Evolutionary conservation across 92 coral and sea anemone genomes (phyloP).

Genomic region (Siderastrea siderea): DNA sequence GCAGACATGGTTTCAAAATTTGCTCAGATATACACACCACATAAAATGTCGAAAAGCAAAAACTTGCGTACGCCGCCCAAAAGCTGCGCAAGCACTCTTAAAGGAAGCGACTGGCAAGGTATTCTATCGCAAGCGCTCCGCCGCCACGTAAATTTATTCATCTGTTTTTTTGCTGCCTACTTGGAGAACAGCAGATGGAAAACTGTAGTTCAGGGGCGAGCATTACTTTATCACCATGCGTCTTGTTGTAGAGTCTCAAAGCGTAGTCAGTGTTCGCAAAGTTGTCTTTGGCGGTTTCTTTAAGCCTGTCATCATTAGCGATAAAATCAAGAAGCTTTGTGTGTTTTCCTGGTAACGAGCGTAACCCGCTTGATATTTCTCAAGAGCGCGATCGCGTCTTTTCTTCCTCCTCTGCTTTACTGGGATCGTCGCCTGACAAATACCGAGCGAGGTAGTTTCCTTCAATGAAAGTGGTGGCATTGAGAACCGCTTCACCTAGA

Average conservation of each 20-base stretch:
- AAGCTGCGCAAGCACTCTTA: too few relatives aligned
- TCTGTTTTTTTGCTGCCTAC: too few relatives aligned
- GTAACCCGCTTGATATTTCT: background rate
- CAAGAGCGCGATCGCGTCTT: background rate
- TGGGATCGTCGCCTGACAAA: background rate
- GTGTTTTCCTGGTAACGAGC: background rate
- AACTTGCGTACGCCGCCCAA: too few relatives aligned
- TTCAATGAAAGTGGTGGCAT: conserved; percentile 25
- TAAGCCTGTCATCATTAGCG: background rate
- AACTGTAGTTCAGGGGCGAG: too few relatives aligned
- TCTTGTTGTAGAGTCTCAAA: background rate
- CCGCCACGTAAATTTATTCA: too few relatives aligned
- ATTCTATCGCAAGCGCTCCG: too few relatives aligned
- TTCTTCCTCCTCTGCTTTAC: background rate
- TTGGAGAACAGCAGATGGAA: too few relatives aligned
- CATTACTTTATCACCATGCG: too few relatives aligned
- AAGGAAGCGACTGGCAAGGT: too few relatives aligned
- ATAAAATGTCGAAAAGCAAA: too few relatives aligned
- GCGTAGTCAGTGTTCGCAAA: background rate
- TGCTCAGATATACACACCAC: too few relatives aligned
- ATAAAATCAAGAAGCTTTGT: background rate
- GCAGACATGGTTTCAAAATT: too few relatives aligned
- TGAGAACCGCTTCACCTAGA: background rate
- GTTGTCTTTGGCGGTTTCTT: background rate
- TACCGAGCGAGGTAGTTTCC: conserved; percentile 13